Evolutionary conservation across 2,888 invertebrate genomes (phyloP).

Genomic region (Torymus texanus): DNA sequence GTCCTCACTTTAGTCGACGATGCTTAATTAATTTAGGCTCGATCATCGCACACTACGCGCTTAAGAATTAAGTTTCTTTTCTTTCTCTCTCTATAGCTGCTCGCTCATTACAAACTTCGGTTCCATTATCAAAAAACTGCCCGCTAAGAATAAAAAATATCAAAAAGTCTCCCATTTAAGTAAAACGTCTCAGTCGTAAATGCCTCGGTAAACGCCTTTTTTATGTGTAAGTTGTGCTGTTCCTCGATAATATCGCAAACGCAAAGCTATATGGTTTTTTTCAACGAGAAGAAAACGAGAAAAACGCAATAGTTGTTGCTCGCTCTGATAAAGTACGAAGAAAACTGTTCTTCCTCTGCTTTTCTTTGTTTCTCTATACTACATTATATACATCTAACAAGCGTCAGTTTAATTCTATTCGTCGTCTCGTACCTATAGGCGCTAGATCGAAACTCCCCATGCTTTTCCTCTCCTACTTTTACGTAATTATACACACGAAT

Average conservation of each 20-base stretch:
- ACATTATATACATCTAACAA: constrained; percentile 73
- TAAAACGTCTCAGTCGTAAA: constrained; percentile 52
- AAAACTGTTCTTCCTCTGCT: constrained; percentile 45
- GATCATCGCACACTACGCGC: constrained; percentile 31
- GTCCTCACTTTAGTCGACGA: constrained; percentile 25
- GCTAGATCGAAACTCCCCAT: constrained; percentile 54
- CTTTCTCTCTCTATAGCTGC: constrained; percentile 39
- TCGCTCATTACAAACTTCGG: constrained; percentile 35
- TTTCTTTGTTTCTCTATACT: constrained; percentile 65
- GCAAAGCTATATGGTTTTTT: constrained; percentile 24
- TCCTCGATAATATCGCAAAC: constrained; percentile 12
- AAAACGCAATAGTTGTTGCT: constrained; percentile 21
- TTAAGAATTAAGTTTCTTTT: constrained; percentile 47
- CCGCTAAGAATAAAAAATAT: constrained; percentile 47
- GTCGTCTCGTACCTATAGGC: constrained; percentile 47
- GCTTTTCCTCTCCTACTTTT: constrained; percentile 48
- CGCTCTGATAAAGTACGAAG: constrained; percentile 44
- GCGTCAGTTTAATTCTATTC: constrained; percentile 62
- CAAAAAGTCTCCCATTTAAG: constrained; percentile 41
- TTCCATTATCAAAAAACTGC: constrained; percentile 37
- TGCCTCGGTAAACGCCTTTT: constrained; percentile 13
- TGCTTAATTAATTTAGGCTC: constrained; percentile 43
- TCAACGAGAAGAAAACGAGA: constrained; percentile 33
- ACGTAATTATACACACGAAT: constrained; percentile 50
- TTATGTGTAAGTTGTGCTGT: constrained; percentile 39